Evolutionary conservation across 1,140 invertebrate genomes (phyloP).

Genomic region (Brachionus koreanus): DNA sequence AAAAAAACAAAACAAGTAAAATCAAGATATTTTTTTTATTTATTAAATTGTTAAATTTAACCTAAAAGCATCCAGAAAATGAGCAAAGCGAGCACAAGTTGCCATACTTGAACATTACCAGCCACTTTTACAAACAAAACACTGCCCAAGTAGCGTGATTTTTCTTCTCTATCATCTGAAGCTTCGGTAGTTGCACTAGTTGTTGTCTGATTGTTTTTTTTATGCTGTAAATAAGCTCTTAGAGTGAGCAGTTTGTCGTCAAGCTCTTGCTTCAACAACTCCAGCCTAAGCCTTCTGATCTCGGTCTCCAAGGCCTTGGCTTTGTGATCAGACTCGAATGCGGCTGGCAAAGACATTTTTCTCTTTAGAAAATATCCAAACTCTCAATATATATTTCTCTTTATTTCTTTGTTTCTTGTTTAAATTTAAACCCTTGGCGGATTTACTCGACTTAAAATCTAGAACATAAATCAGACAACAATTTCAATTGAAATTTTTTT

Average conservation of each 20-base stretch:
- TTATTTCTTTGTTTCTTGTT: background rate
- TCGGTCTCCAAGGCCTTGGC: background rate
- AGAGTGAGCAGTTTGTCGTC: constrained; percentile 15
- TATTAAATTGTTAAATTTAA: background rate
- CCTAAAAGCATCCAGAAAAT: constrained; percentile 15
- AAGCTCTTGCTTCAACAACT: background rate
- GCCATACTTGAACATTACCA: constrained; percentile 30
- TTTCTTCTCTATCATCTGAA: background rate
- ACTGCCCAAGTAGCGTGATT: background rate
- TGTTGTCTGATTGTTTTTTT: background rate
- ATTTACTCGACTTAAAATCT: constrained; percentile 10
- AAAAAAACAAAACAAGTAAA: background rate
- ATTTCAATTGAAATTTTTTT: background rate
- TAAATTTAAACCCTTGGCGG: background rate
- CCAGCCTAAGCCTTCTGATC: background rate
- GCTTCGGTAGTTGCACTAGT: background rate
- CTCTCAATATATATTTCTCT: background rate
- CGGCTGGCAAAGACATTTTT: background rate
- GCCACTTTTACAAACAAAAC: constrained; percentile 10
- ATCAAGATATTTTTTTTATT: no score
- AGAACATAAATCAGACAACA: constrained; percentile 22
- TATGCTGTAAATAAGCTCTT: background rate
- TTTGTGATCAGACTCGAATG: background rate
- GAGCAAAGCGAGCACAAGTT: background rate
- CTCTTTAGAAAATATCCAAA: background rate